Percentiles rank a stretch among this genome's conserved stretches.
Evolutionary conservation across 2,888 invertebrate species (phyloP).

Genomic region (Nephrotoma appendiculata): DNA sequence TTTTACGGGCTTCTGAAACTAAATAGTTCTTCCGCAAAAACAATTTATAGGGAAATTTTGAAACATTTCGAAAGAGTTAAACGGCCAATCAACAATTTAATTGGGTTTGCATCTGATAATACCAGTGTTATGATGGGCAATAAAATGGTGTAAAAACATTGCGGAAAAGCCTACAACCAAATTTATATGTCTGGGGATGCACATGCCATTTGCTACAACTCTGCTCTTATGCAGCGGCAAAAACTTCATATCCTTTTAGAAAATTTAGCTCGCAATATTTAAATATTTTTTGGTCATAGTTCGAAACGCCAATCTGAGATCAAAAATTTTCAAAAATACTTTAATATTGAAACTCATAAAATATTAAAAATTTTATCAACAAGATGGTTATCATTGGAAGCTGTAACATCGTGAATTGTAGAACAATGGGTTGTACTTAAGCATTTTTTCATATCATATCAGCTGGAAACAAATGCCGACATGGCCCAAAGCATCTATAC

Average conservation of each 20-base stretch:
- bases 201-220: neutral
- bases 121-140: neutral
- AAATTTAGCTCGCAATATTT: too few relatives aligned
- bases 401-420: neutral
- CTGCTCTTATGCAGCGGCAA: neutral
- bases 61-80: neutral
- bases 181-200: neutral
- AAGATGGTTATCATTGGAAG: neutral
- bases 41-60: neutral
- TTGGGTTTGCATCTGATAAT: neutral
- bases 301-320: too few relatives aligned
- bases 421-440: neutral
- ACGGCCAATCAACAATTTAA: neutral
- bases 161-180: neutral
- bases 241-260: too few relatives aligned
- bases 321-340: too few relatives aligned
- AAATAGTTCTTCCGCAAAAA: neutral
- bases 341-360: neutral
- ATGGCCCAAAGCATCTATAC: neutral
- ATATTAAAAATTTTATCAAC: neutral
- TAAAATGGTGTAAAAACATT: neutral
- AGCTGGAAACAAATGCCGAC: neutral
- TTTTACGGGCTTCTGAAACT: neutral
- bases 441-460: neutral
- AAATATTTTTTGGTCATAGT: too few relatives aligned